Conservation (phyloP, 2,888 invertebrate genomes). For the Pasiphila rectangulata region DNA sequence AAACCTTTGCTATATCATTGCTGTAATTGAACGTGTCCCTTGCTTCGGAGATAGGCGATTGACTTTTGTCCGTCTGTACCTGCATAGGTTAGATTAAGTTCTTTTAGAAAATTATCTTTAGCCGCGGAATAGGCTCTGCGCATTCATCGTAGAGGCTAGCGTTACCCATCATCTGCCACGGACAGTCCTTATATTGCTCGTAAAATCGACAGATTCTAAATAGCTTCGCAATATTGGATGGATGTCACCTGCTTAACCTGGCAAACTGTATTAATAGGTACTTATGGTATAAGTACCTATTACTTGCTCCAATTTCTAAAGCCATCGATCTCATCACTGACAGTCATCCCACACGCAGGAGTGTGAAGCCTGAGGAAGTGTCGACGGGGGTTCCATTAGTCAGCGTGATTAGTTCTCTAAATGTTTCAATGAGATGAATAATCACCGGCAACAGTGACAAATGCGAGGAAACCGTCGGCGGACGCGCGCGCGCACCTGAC, state of each 20-base stretch:
- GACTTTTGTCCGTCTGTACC: conserved; percentile 12
- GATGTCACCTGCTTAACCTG: too few relatives aligned
- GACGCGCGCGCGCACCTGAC: conserved; percentile 75
- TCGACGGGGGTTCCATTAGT: conserved; percentile 80
- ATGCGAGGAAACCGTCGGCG: conserved; percentile 52
- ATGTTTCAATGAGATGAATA: conserved; percentile 81
- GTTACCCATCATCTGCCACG: too few relatives aligned
- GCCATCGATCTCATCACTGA: conserved; percentile 52
- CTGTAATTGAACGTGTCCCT: conserved; percentile 54
- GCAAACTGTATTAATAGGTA: too few relatives aligned
- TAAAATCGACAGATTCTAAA: too few relatives aligned
- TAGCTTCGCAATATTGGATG: too few relatives aligned
- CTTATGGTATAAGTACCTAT: too few relatives aligned
- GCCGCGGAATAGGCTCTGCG: not conserved
- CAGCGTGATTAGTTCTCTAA: conserved; percentile 79
- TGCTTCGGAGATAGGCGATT: conserved; percentile 25
- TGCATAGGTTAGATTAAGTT: not conserved
- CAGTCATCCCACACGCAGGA: conserved; percentile 51
- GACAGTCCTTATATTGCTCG: not conserved
- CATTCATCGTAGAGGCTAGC: too few relatives aligned
- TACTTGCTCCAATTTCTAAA: conserved; percentile 41
- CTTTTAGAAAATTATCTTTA: not conserved
- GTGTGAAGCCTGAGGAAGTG: conserved; percentile 76
- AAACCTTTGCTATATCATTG: conserved; percentile 65
- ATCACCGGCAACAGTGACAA: conserved; percentile 78